A percentile compares a stretch with the other conserved stretches of the same genome.
Conservation (phyloP, 1,140 invertebrate genomes). For the Bombus ignitus region DNA sequence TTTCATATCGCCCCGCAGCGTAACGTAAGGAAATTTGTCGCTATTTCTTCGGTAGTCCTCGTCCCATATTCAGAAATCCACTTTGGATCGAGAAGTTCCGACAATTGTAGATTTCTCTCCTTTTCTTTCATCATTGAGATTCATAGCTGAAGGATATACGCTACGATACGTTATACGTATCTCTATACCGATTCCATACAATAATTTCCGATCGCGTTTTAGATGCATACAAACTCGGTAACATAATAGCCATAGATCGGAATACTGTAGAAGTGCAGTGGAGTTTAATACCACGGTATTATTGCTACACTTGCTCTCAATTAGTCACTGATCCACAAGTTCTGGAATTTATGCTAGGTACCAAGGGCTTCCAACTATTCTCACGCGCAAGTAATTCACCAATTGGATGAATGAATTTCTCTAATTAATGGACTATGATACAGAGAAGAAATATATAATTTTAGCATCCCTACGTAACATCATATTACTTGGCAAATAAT, state of each 20-base stretch:
- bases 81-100: neutral
- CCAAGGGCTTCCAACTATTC: neutral
- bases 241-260: constrained; percentile 36
- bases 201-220: constrained; percentile 27
- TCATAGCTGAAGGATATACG: too few relatives aligned
- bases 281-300: constrained; percentile 60
- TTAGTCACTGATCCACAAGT: constrained; percentile 60
- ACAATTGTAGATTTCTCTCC: too few relatives aligned
- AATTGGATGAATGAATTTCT: constrained; percentile 20
- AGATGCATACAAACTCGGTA: neutral
- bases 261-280: constrained; percentile 36
- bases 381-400: constrained; percentile 23
- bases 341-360: constrained; percentile 54
- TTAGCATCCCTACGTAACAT: neutral
- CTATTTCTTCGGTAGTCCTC: neutral
- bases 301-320: constrained; percentile 62
- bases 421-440: neutral
- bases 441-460: neutral
- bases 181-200: too few relatives aligned
- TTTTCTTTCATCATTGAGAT: neutral
- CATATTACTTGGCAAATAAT: too few relatives aligned
- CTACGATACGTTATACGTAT: too few relatives aligned
- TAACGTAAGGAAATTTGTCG: constrained; percentile 12
- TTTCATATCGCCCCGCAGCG: neutral
- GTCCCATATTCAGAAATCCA: neutral